Base-by-base conservation (phyloP, 2,888 invertebrate species). In the Diploptera punctata region DNA sequence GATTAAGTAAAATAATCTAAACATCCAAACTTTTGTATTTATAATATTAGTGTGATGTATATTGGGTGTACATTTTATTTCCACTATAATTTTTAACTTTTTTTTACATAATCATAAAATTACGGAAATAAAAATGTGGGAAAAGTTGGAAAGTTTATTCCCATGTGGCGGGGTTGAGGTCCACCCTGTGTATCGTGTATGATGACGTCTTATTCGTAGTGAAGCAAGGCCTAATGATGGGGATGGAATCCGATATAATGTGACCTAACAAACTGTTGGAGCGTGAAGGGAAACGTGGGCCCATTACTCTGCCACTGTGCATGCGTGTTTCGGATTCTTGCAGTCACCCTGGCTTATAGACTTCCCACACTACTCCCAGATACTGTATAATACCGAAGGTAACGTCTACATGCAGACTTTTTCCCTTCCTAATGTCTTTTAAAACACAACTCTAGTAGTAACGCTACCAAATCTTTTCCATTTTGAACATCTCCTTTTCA, bases 221-320 rank as follows among this genome's bases (percentile, higher is more conserved):
- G 65, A 47, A 65, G 65, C 44, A 33, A 24, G n/a, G 65, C 26
- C 65, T 65, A 65, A 65, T 65, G 65, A 47, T 65, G 65, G 26
- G n/a, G 26, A 26, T 65, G 65, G 65, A 65, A 65, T 65, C 65
- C 65, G 65, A 65, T 65, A 65, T 65, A 65, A 65, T 65, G 65
- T 65, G 65, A 47, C 47, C 65, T 65, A 47, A 65, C 65, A 47
- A 65, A 65, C 65, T 65, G 65, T 43, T 24, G 65, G 29, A 26
- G 65, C 65, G 65, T 65, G 65, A 65, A 47, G 26, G 43, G 65
- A 47, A n/a, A 65, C 65, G 65, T 21, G 47, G n/a, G 43, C n/a
- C 65, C 65, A 65, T 65, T 65, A 65, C 65, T 44, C 19, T 38
- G 10, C 38, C 38, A 38, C 24, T 47, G 26, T 65, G 29, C n/a